These are phyloP conservation scores for Heliconius hermathena DNA, from an alignment of 1,140 invertebrate species.

Conservation along the genomic window DNA sequence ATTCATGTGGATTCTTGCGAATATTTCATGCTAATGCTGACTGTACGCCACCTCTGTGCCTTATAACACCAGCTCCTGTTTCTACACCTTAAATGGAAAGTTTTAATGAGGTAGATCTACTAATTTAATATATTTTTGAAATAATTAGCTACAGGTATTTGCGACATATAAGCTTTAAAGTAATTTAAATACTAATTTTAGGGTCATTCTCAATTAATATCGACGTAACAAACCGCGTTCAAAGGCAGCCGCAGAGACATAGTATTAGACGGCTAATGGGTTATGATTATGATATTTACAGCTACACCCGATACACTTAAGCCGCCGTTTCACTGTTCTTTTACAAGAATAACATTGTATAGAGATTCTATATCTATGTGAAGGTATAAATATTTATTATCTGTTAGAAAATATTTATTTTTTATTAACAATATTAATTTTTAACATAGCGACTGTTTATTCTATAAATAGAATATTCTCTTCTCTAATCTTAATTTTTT, in stretches of 20 bases:
- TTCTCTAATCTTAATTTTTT: no score
- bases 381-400: background rate
- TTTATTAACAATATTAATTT: background rate
- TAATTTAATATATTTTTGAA: background rate
- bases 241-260: constrained; percentile 73
- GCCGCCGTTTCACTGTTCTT: constrained; percentile 45
- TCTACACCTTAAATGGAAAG: background rate
- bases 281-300: constrained; percentile 80
- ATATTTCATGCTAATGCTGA: background rate
- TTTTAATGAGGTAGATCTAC: background rate
- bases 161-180: background rate
- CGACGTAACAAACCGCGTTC: constrained; percentile 61
- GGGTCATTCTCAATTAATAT: constrained; percentile 70
- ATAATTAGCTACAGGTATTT: background rate
- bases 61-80: no score
- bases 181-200: constrained; percentile 47
- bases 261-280: constrained; percentile 73
- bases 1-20: background rate
- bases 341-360: background rate
- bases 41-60: no score
- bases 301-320: constrained; percentile 64
- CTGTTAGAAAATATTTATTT: background rate
- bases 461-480: background rate
- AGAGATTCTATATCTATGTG: background rate
- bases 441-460: background rate